Base-by-base conservation (phyloP, 2,888 invertebrate species). In the Melipona bicolor region DNA sequence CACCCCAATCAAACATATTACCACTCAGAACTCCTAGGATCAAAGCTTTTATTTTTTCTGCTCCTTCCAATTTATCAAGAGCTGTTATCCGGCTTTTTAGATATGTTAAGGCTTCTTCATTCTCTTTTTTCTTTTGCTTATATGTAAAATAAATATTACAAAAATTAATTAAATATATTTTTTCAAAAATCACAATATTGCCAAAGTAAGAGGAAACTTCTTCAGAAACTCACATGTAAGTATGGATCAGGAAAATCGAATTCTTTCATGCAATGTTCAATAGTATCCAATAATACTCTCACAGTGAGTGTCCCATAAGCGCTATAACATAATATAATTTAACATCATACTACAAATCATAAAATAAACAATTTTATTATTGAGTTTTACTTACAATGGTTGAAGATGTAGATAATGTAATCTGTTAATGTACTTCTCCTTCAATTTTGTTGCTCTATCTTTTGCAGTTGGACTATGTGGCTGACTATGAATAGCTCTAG, bases 1-100 rank as follows among this genome's bases (percentile, higher is more conserved):
- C 99, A 75, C 99, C 99, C 98, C 99, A 99, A 95, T 99, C 99
- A 95, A 99, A 99, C 95, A 99, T 98, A 94, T 99, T 99, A 36
- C 99, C 98, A 93, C 96, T 95, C 61, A 97, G 93, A 62, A 96
- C 93, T n/a, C 96, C 96, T 93, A 96, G 92, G 43, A 96, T 95
- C 27, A 96, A 91, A 71, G 95, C 95, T 85, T 95, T 91, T 79
- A 93, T 89, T 86, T 94, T 94, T 84, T 92, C 92, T 9, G 85
- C 73, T 21, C 92, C 96, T 69, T 95, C 95, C 83, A 98, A 95
- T 21, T 95, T 95, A 95, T 98, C 98, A 79, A 99, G 95, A 89
- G 96, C 95, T 64, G 95, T 94, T 84, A 99, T 95, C 79, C 98
- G 96, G 62, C 95, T 94, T 82, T 96, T 95, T 54, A 99, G 96